Conservation (phyloP, 2,797 vertebrate genomes). For the Podargus strigoides region DNA sequence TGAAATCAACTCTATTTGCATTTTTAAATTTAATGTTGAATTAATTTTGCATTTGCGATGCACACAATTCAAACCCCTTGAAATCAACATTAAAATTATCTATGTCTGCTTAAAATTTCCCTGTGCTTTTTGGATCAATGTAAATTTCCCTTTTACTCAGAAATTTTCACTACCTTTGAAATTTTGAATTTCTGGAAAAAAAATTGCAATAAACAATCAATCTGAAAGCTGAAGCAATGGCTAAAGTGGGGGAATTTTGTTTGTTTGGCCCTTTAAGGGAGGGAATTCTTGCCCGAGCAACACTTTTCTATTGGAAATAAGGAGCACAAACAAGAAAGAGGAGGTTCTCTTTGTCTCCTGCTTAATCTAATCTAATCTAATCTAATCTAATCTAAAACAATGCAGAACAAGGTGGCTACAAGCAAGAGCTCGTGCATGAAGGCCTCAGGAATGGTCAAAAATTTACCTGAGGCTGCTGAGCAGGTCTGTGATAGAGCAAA, state of each 20-base stretch:
- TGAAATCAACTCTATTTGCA: background rate
- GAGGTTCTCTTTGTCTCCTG: background rate
- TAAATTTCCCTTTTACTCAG: background rate
- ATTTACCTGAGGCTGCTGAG: background rate
- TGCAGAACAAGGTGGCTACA: too few relatives aligned
- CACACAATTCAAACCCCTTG: background rate
- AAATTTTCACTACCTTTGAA: background rate
- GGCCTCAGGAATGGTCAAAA: background rate
- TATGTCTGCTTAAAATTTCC: background rate
- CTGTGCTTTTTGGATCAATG: background rate
- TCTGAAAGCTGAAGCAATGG: background rate
- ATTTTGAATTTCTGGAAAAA: background rate
- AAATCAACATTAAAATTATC: background rate
- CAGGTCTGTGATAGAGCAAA: background rate
- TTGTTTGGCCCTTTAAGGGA: background rate
- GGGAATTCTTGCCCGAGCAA: background rate
- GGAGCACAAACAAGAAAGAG: background rate
- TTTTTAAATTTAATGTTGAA: background rate
- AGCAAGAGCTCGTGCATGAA: background rate
- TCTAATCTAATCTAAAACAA: too few relatives aligned
- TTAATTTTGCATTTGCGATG: background rate
- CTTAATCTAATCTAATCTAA: background rate
- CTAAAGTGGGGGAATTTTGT: background rate
- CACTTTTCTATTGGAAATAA: background rate
- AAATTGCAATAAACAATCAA: accelerated